Conservation (phyloP, 2,888 invertebrate species). For the Sinohyriopsis cumingii region DNA sequence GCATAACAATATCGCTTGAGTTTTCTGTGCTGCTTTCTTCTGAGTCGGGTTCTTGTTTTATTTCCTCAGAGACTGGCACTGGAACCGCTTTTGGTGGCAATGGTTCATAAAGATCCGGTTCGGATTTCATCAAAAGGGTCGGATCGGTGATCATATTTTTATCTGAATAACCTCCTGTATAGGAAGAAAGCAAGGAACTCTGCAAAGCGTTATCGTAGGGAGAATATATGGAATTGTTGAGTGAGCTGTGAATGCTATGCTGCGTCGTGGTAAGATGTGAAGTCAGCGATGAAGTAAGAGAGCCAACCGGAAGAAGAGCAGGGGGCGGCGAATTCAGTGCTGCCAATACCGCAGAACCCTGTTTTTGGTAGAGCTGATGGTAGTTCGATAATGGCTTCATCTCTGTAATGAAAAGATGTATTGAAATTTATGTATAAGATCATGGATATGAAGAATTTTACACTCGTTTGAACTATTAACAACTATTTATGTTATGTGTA, state of each 20-base stretch:
- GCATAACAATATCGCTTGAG: slow-evolving; percentile 36
- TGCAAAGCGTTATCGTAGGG: too few species aligned
- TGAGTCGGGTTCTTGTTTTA: slow-evolving; percentile 27
- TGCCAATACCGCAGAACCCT: slow-evolving; percentile 43
- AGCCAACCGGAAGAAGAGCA: slow-evolving; percentile 41
- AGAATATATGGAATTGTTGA: too few species aligned
- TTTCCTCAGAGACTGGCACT: slow-evolving; percentile 36
- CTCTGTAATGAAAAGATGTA: slow-evolving; percentile 31
- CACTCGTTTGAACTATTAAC: too few species aligned
- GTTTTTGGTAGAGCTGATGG: slow-evolving; percentile 35
- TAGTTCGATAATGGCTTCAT: slow-evolving; percentile 39
- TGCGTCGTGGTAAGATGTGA: slow-evolving; percentile 32
- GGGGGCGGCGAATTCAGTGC: slow-evolving; percentile 41
- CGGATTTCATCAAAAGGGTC: slow-evolving; percentile 22
- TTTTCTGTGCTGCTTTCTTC: slow-evolving; percentile 19
- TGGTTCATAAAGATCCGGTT: slow-evolving; percentile 46
- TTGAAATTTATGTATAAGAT: not conserved
- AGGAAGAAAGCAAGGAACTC: too few species aligned
- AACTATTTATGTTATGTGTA: too few species aligned
- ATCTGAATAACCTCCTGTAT: too few species aligned
- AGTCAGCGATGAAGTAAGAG: slow-evolving; percentile 36
- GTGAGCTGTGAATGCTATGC: too few species aligned
- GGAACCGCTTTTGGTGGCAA: slow-evolving; percentile 58
- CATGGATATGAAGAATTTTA: too few species aligned
- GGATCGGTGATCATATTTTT: not conserved